A percentile compares a stretch with the other conserved stretches of the same genome.
These are phyloP conservation scores for Erynnis tages DNA, from an alignment of 2,888 invertebrate species.

Conservation along the genomic window DNA sequence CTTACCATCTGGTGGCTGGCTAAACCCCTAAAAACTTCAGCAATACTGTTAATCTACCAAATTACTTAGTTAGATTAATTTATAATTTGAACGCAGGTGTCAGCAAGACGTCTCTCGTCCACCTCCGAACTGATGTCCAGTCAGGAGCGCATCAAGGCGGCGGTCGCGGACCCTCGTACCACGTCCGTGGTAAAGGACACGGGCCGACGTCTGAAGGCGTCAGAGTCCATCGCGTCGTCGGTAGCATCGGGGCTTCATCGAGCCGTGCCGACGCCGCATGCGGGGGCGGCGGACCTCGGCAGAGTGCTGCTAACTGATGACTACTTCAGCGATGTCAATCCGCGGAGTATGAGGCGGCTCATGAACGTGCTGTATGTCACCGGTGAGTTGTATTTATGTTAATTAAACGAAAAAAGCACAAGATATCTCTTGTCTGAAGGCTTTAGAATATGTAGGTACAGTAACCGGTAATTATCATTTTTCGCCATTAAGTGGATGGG, in stretches of 20 bases:
- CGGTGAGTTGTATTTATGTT: constrained; percentile 79
- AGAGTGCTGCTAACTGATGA: constrained; percentile 97
- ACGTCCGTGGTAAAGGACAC: constrained; percentile 56
- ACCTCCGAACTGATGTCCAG: constrained; percentile 92
- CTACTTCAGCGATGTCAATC: constrained; percentile 99
- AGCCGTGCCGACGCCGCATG: constrained; percentile 57
- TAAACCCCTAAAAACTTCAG: too few species aligned
- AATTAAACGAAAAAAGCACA: too few species aligned
- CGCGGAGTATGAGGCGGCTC: constrained; percentile 95
- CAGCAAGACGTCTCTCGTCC: constrained; percentile 88
- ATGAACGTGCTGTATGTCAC: constrained; percentile 99
- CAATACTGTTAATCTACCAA: too few species aligned
- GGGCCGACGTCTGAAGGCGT: constrained; percentile 88
- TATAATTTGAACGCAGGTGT: constrained; percentile 82
- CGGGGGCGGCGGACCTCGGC: constrained; percentile 85
- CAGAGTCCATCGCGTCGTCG: constrained; percentile 95
- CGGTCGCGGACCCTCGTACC: constrained; percentile 73
- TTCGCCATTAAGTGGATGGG: too few species aligned
- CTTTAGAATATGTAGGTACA: neutral
- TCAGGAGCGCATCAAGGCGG: constrained; percentile 88
- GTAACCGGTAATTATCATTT: too few species aligned
- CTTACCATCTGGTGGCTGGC: too few species aligned
- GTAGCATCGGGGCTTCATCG: constrained; percentile 93
- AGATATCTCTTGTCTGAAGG: too few species aligned
- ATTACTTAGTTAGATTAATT: too few species aligned